Evolutionary conservation across 2,888 invertebrate species (phyloP).

Genomic region (Ctenicera cuprea): DNA sequence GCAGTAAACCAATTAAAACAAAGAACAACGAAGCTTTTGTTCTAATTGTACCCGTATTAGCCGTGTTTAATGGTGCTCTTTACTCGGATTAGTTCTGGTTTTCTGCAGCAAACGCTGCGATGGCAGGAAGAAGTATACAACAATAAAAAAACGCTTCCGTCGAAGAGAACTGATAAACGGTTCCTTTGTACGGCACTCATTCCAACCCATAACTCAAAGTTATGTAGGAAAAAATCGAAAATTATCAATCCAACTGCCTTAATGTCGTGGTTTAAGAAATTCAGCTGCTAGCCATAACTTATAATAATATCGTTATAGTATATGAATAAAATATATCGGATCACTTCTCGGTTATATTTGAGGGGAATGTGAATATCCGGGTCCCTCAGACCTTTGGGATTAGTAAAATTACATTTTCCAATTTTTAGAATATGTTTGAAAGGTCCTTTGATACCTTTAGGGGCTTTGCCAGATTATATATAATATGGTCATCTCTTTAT

Average conservation of each 20-base stretch:
- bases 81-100: constrained; percentile 60
- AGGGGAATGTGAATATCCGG: background rate
- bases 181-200: background rate
- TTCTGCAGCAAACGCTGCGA: constrained; percentile 43
- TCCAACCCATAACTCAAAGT: background rate
- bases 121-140: constrained; percentile 25
- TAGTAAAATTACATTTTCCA: constrained; percentile 25
- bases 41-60: constrained; percentile 65
- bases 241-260: too few relatives aligned
- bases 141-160: constrained; percentile 20
- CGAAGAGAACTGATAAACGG: background rate
- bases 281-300: too few relatives aligned
- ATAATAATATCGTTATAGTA: background rate
- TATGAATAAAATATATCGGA: background rate
- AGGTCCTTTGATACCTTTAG: constrained; percentile 2
- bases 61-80: constrained; percentile 62
- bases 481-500: background rate
- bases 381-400: constrained; percentile 8
- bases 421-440: constrained; percentile 19
- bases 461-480: background rate
- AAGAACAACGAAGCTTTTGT: constrained; percentile 64
- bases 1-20: constrained; percentile 66
- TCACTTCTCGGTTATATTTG: background rate
- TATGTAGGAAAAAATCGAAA: too few relatives aligned
- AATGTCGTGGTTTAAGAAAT: too few relatives aligned